Percentiles rank a stretch among this genome's conserved stretches.
phyloP scores from a whole-genome alignment of 2,113 vertebrate species.

The Lethenteron reissneri region DNA sequence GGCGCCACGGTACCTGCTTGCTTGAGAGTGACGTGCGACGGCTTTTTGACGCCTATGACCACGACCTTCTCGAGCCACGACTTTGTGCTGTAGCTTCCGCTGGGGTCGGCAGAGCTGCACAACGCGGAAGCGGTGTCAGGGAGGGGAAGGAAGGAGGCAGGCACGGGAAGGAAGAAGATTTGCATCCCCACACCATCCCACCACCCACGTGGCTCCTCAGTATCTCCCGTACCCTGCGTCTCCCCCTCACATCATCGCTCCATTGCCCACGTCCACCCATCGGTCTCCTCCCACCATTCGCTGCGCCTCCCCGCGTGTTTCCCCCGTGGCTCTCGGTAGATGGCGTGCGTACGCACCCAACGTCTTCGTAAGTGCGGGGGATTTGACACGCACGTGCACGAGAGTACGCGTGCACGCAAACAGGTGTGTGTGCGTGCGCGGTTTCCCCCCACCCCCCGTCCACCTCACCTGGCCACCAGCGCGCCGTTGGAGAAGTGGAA shows the following conservation, averaged over 20 bases:
- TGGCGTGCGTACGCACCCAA: no score
- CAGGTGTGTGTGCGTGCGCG: neutral
- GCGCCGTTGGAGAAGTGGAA: conserved; percentile 32
- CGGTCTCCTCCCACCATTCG: no score
- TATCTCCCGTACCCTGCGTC: neutral
- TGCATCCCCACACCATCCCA: conserved; percentile 1
- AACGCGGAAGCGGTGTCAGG: neutral
- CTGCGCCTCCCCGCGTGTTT: no score
- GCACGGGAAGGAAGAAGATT: neutral
- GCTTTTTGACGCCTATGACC: conserved; percentile 40
- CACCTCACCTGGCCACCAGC: conserved; percentile 38
- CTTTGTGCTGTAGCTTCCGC: conserved; percentile 29
- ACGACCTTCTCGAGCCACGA: conserved; percentile 51
- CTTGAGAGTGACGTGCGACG: conserved; percentile 27
- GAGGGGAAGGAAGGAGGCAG: neutral
- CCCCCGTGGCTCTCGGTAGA: no score
- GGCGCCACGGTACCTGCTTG: conserved; percentile 26
- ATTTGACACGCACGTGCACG: neutral
- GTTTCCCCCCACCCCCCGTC: neutral
- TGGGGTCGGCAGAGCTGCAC: conserved; percentile 31
- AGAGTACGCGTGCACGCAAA: neutral
- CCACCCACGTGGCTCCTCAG: neutral
- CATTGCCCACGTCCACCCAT: neutral
- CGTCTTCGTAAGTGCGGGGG: neutral
- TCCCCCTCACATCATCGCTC: neutral